Evolutionary conservation across 2,113 vertebrate genomes (phyloP).

Genomic region (Acanthisitta chloris): DNA sequence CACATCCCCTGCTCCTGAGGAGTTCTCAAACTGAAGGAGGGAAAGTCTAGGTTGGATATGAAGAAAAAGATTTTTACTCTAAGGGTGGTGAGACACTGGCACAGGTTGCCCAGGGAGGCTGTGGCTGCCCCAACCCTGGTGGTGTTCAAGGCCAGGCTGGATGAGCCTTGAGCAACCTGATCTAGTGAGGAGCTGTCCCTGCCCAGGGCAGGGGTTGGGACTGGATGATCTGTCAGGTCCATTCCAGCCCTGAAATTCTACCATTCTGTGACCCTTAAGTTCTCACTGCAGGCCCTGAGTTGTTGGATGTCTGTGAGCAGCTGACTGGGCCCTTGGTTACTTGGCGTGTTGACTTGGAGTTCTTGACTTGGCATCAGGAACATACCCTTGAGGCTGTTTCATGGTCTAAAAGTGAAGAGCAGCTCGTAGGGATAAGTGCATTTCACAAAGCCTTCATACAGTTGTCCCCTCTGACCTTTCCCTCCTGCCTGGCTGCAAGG

Average conservation of each 20-base stretch:
- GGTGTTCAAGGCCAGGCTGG: too few species aligned
- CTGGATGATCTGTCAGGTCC: too few species aligned
- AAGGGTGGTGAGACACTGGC: too few species aligned
- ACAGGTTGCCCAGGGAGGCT: too few species aligned
- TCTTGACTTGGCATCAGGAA: not conserved
- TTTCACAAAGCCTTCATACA: not conserved
- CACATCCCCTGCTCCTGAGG: not conserved
- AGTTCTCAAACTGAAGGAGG: not conserved
- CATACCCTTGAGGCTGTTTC: not conserved
- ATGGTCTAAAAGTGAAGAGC: not conserved
- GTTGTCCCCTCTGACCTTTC: constrained; percentile 16
- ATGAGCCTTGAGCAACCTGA: too few species aligned
- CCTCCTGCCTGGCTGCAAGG: not conserved
- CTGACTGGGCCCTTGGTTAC: not conserved
- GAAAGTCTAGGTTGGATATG: too few species aligned
- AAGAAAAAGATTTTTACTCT: too few species aligned
- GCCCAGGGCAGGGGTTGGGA: too few species aligned
- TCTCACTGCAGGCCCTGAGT: not conserved
- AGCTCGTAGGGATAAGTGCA: not conserved
- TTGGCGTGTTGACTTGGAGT: not conserved
- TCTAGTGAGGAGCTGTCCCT: too few species aligned
- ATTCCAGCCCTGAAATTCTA: too few species aligned
- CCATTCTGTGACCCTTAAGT: too few species aligned
- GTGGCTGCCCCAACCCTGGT: too few species aligned
- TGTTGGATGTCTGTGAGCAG: not conserved